Base-by-base conservation (phyloP, 2,888 invertebrate genomes). In the Diloba caeruleocephala region DNA sequence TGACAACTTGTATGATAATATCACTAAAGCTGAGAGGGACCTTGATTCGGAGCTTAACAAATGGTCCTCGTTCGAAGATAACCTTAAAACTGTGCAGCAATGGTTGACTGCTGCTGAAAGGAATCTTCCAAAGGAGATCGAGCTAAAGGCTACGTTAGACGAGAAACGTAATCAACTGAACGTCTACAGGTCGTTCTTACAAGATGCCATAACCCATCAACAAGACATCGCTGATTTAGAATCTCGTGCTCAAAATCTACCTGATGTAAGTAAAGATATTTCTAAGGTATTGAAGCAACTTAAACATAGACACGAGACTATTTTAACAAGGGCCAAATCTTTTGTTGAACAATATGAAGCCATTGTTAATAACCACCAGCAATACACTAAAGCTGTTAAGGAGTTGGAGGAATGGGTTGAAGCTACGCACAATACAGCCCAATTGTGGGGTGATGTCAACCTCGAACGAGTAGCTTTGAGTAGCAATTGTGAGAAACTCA, bases 41-140 rank as follows among this genome's bases (percentile, higher is more conserved):
- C 94, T 98, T 15, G 97, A 98, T 85, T 95, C 96, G 0, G 97
- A 97, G 88, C 94, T 98, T 46, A 96, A 96, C 37, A 96, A 97
- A 71, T 98, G 98, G 98, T 96, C 96, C 12, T 97, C 97, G 2
- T 98, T 98, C 81, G 98, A 98, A 84, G 98, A 98, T 76, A 96
- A 96, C 67, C 95, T 97, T 9, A 96, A 97, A 48, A 95, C 94
- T 32, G 95, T 98, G 17, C 95, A 96, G 72, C 94, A 94, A 43
- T 98, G 98, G 98, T 83, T 99, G 46, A 94, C 95, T 31, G 94
- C 95, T 44, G 95, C 96, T 5, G 97, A 98, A 79, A 94, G 95
- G 55, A 95, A 96, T 68, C 87, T 98, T 15, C 96, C 97, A 0
- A 94, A 95, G 44, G 97, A 98, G 68, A 95, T 98, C 29, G 96